Evolutionary conservation across 2,113 vertebrate genomes (phyloP), one percentile per base, ranked within the genome.

Genomic region (Lagenorhynchus albirostris): DNA sequence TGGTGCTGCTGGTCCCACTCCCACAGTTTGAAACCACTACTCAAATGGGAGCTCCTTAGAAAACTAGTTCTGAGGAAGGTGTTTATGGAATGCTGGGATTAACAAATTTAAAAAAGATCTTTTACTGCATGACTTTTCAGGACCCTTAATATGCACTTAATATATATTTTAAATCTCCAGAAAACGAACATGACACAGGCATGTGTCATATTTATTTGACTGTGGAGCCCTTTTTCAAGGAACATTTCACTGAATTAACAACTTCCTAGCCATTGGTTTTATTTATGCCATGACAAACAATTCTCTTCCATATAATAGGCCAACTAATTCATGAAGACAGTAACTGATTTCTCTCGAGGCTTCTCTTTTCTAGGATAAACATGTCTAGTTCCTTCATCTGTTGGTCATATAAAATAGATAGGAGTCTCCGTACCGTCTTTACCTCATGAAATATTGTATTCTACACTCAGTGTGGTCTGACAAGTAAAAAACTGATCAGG

Each of bases 381-480:
- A 79, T 44, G 12, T 84, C 29, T 70, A 47, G 31, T 58, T 92
- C 60, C 41, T 93, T 96, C 53, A 95, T 85, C 17, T 85, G 25
- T 65, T 90, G 58, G 33, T 47, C 44, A 89, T 50, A 71, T 83
- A 76, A 94, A 65, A 63, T 71, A 14, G 23, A 91, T 50, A 88
- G 41, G 41, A 83, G 77, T 89, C 36, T 87, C 29, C 89, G 33
- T 0, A 77, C 33, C n/a, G 89, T n/a, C 73, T 85, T 94, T 71
- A 60, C n/a, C 58, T 95, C 15, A 74, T 91, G 87, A 97, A 96
- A 91, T 31, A 84, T 21, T 88, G 20, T 68, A 29, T 95, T 47
- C 29, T 96, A 47, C 20, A 26, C 2, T 83, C 31, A 94, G 8
- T 87, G 26, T 89, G 67, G 26, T 94, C 11, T 94, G 29, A 95